Percentiles rank a stretch among this genome's conserved stretches.
phyloP scores from a whole-genome alignment of 2,797 vertebrate species.

The Tapirus indicus region DNA sequence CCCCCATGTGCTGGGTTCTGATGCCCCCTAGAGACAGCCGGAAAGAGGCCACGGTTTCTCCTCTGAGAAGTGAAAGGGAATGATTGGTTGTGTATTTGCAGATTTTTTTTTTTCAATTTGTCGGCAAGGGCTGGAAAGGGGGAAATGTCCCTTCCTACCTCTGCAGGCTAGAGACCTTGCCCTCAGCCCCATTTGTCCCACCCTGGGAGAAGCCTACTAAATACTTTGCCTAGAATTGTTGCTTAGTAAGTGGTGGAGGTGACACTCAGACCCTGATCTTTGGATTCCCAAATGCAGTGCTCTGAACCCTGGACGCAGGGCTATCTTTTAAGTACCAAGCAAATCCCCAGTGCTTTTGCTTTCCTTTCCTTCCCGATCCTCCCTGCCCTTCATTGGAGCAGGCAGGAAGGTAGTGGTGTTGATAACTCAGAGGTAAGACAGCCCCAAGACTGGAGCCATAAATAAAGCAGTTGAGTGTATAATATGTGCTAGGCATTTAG shows the following conservation, averaged over 20 bases:
- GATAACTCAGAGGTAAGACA: neutral
- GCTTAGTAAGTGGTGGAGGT: neutral
- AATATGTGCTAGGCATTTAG: neutral
- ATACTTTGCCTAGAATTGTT: neutral
- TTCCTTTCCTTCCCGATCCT: neutral
- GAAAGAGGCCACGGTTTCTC: neutral
- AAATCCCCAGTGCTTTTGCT: neutral
- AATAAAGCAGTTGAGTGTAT: neutral
- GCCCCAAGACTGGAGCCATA: neutral
- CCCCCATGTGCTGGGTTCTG: constrained; percentile 37
- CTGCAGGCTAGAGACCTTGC: neutral
- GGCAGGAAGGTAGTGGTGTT: neutral
- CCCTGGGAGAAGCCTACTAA: neutral
- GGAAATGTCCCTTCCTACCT: neutral
- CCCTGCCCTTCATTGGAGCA: neutral
- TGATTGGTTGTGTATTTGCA: neutral
- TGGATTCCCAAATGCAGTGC: neutral
- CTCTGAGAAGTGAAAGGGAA: neutral
- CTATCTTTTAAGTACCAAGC: neutral
- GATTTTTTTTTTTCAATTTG: neutral
- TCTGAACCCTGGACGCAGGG: neutral
- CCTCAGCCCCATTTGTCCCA: neutral
- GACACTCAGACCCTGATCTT: neutral
- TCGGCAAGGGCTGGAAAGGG: neutral
- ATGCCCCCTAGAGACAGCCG: constrained; percentile 71